phyloP scores from a whole-genome alignment of 2,113 vertebrate species.

The Uria aalge region DNA sequence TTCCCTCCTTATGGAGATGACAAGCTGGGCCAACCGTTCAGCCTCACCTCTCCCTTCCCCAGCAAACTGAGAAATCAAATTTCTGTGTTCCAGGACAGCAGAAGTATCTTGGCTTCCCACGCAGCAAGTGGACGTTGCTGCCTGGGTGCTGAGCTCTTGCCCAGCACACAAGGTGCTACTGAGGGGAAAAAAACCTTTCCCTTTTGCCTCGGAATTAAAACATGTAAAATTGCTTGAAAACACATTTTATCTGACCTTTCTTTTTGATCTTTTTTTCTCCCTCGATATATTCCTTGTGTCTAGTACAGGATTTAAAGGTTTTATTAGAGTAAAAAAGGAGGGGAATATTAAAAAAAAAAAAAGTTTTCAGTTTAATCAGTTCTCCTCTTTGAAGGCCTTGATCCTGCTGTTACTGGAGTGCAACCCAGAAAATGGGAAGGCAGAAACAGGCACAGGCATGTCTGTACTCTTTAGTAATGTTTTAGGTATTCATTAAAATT shows the following conservation, averaged over 20 bases:
- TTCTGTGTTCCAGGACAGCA: slow-evolving; percentile 19
- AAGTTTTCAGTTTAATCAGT: background rate
- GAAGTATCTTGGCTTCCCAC: background rate
- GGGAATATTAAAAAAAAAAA: background rate
- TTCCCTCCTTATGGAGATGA: slow-evolving; percentile 15
- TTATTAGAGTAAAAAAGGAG: background rate
- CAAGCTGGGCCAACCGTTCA: slow-evolving; percentile 19
- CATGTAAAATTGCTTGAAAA: background rate
- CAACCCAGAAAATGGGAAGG: background rate
- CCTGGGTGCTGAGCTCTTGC: background rate
- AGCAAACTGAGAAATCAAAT: slow-evolving; percentile 12
- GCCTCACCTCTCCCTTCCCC: slow-evolving; percentile 6
- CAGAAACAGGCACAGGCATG: background rate
- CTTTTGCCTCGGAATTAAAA: background rate
- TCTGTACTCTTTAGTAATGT: background rate
- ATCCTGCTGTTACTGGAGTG: background rate
- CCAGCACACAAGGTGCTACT: background rate
- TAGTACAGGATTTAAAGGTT: background rate
- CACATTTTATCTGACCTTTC: background rate
- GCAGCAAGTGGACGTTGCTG: background rate
- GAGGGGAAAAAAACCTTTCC: background rate
- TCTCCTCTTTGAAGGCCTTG: background rate
- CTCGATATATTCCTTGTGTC: background rate
- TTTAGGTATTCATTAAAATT: slow-evolving; percentile 18
- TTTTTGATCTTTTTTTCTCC: background rate